These are phyloP conservation scores for Megastigmus dorsalis DNA, from an alignment of 2,888 invertebrate genomes.

Conservation along the genomic window DNA sequence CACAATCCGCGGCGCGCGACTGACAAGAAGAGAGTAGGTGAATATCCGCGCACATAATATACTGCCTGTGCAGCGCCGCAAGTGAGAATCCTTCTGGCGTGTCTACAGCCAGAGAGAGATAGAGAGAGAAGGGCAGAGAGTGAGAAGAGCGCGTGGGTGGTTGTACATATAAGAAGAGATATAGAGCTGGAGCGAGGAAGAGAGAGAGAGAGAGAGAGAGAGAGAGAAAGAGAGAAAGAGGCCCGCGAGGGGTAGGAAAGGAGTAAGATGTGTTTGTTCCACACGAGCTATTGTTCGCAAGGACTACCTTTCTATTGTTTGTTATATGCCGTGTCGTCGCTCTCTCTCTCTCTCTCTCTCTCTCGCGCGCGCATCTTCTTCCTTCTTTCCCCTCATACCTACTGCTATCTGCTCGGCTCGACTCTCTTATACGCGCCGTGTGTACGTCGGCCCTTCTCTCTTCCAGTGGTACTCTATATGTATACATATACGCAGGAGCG, in stretches of 20 bases:
- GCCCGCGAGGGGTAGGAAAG: slow-evolving; percentile 19
- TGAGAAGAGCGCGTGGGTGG: not conserved
- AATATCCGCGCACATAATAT: no score
- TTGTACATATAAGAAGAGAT: not conserved
- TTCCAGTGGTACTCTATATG: no score
- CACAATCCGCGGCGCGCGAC: not conserved
- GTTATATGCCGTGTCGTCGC: slow-evolving; percentile 64
- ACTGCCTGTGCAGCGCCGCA: no score
- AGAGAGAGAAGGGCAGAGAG: not conserved
- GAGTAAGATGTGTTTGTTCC: slow-evolving; percentile 72
- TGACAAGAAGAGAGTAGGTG: not conserved
- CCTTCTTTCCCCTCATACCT: not conserved
- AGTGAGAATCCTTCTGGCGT: no score
- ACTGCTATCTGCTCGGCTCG: not conserved
- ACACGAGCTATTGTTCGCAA: slow-evolving; percentile 72
- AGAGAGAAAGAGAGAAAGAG: not conserved
- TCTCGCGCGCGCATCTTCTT: slow-evolving; percentile 22
- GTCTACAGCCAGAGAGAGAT: not conserved
- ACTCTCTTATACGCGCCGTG: not conserved
- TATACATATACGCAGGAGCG: no score
- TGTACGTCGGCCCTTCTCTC: not conserved
- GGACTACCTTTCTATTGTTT: slow-evolving; percentile 72
- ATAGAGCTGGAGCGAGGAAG: not conserved
- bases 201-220: not conserved
- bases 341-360: slow-evolving; percentile 8